Base-by-base conservation (phyloP, 2,888 invertebrate genomes). In the Leuctra nigra region DNA sequence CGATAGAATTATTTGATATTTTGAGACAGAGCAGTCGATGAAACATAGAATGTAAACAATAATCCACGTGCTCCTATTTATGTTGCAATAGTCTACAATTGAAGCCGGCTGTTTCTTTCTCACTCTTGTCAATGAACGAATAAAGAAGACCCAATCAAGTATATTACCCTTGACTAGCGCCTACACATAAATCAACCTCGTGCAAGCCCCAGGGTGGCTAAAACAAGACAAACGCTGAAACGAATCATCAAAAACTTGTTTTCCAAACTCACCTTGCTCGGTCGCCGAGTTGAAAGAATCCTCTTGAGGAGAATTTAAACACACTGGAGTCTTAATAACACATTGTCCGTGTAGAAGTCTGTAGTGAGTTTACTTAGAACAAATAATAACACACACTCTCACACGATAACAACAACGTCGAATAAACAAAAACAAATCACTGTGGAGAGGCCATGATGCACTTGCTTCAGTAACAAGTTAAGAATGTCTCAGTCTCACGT, bases 361-460 rank as follows among this genome's bases (percentile, higher is more conserved):
- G n/a, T n/a, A n/a, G n/a, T n/a, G n/a, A n/a, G n/a, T n/a, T n/a
- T n/a, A n/a, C n/a, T n/a, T n/a, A n/a, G n/a, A n/a, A n/a, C n/a
- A n/a, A n/a, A n/a, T n/a, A n/a, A n/a, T n/a, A n/a, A n/a, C n/a
- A 16, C 4, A 13, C 13, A 36, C 36, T 14, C 16, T 4, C 36
- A 35, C 1, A 9, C 22, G 22, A 38, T 9, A 14, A n/a, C 20
- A n/a, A 38, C 38, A 35, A 29, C 16, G 22, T 36, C 2, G 29
- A 29, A 36, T 16, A 38, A 36, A 53, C 20, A 23, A 54, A 46
- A 54, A 41, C 54, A 41, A 41, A 41, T 46, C 54, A 54, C 24
- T 22, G 44, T 54, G n/a, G 13, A 23, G 54, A 13, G 39, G 56
- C 50, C 56, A 56, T 56, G 29, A 56, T 50, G 36, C 48, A 22